Evolutionary conservation across 2,113 vertebrate genomes (phyloP).

Genomic region (Entomyzon cyanotis): DNA sequence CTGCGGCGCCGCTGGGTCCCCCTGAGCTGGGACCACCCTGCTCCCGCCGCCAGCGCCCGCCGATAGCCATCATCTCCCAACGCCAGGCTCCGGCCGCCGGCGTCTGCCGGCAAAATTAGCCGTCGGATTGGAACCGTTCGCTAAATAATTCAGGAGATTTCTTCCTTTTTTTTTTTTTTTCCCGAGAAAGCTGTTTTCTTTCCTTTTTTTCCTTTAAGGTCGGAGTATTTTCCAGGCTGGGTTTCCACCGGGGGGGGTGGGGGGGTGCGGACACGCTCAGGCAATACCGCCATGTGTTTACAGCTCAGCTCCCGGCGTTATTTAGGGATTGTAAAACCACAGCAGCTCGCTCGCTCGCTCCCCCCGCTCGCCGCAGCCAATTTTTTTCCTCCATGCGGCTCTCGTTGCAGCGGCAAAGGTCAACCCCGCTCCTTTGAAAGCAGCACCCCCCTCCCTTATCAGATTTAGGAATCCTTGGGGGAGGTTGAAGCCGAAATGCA

Average conservation of each 20-base stretch:
- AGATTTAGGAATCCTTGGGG: slow-evolving; percentile 60
- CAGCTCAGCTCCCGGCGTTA: slow-evolving; percentile 50
- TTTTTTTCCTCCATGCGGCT: slow-evolving; percentile 51
- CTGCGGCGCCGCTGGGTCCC: neutral
- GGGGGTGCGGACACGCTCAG: neutral
- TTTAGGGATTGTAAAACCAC: slow-evolving; percentile 65
- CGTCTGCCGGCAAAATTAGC: slow-evolving; percentile 35
- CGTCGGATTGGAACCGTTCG: neutral
- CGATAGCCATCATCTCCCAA: neutral
- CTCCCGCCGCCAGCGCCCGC: neutral
- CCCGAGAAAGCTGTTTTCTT: neutral
- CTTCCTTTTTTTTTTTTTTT: neutral
- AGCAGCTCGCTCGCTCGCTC: slow-evolving; percentile 9
- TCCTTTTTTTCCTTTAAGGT: neutral
- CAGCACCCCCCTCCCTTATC: slow-evolving; percentile 39
- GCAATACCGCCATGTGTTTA: slow-evolving; percentile 23
- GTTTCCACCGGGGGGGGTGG: neutral
- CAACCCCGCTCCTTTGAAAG: slow-evolving; percentile 61
- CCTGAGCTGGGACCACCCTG: neutral
- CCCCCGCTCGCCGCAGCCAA: slow-evolving; percentile 27
- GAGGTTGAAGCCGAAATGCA: slow-evolving; percentile 11
- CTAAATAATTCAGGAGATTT: slow-evolving; percentile 64
- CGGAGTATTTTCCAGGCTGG: neutral
- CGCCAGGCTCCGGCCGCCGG: neutral
- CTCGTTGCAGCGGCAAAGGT: slow-evolving; percentile 68